Base-by-base conservation (phyloP, 2,113 vertebrate species). In the Paradoxurus hermaphroditus region DNA sequence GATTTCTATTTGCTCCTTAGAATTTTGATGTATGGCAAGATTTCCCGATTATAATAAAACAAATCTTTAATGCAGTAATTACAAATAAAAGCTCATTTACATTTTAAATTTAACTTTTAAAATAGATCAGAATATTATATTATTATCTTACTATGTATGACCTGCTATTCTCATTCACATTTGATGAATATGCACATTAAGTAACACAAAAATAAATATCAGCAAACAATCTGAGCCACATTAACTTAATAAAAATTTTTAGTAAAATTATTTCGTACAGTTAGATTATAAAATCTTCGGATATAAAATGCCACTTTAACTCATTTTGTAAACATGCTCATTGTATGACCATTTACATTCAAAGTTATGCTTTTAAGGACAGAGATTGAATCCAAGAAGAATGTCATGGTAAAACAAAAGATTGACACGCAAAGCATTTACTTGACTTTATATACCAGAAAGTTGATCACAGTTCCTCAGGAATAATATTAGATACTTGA, bases 91-190 rank as follows among this genome's bases (percentile, higher is more conserved):
- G 8, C 29, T 95, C 51, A 95, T 59, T 92, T 90, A 94, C 44
- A 91, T 67, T 96, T 96, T 81, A 90, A 79, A 82, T 84, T 91
- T 92, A 86, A 75, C 81, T 67, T 88, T 92, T 62, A 84, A 92
- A 92, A 81, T 59, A 91, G 23, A 6, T 63, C 6, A 88, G 65
- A 95, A 75, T 85, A 46, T 49, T 77, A 9, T 56, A 90, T 87
- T 70, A 62, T 73, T 79, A 31, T 59, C 62, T 90, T 93, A 77
- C 5, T 95, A 77, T 29, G 29, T 62, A 81, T 68, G 6, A 79
- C 44, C 8, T 93, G 9, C 21, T 81, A 73, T 87, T 91, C 34
- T 94, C 72, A 87, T 53, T 86, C 23, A 91, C 29, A 96, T 86
- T 92, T 86, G 86, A 72, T 59, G 86, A 95, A 90, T 31, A 90